A percentile compares a stretch with the other conserved stretches of the same genome.
Evolutionary conservation across 2,797 vertebrate genomes (phyloP).

Genomic region (Pangasius larnaudii): DNA sequence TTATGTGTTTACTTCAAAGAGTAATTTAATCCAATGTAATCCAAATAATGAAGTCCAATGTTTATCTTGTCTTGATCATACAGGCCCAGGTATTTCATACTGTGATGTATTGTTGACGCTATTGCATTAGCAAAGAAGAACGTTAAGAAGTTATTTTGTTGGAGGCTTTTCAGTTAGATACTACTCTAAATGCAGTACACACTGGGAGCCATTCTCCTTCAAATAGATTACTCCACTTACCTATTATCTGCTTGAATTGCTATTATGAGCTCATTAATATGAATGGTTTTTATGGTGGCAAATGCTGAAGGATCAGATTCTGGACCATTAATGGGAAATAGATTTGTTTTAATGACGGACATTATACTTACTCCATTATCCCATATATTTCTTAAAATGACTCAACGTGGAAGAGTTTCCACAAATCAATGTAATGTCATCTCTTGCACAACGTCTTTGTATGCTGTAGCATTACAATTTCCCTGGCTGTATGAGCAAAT

Average conservation of each 20-base stretch:
- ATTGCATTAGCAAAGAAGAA: background rate
- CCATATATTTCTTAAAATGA: background rate
- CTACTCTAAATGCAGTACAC: background rate
- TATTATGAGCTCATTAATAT: conserved; percentile 16
- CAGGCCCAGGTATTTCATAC: background rate
- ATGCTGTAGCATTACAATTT: no score
- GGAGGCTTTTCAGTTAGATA: background rate
- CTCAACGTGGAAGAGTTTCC: background rate
- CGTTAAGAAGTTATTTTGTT: background rate
- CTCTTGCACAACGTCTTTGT: no score
- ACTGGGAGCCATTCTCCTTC: background rate
- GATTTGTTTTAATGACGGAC: conserved; percentile 1
- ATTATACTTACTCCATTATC: conserved; percentile 15
- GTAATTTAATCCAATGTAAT: background rate
- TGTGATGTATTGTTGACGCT: background rate
- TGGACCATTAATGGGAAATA: conserved; percentile 26
- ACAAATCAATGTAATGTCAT: no score
- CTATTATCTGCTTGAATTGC: conserved; percentile 13
- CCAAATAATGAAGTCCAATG: background rate
- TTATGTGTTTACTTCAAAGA: background rate
- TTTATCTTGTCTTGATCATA: background rate
- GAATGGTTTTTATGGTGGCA: conserved; percentile 14
- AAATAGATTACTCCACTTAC: background rate
- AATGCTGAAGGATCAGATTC: conserved; percentile 24
- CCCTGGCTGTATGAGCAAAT: background rate